Percentiles rank a stretch among this genome's conserved stretches.
Conservation (phyloP, 2,797 vertebrate species). For the Channa striata region DNA sequence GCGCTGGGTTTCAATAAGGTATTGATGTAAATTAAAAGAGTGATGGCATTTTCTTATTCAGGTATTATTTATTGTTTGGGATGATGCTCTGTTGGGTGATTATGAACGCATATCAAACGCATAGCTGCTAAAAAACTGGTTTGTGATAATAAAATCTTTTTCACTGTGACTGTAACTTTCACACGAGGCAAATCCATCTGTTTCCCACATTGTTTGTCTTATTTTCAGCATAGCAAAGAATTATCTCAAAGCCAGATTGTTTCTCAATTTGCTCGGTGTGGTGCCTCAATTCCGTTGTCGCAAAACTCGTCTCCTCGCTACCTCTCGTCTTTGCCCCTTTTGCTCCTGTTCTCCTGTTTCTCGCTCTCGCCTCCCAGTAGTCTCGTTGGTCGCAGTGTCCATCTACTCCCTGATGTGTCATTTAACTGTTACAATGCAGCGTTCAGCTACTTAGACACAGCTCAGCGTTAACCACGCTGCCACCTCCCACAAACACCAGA, state of each 20-base stretch:
- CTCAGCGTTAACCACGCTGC: constrained; percentile 15
- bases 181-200: background rate
- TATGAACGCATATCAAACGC: constrained; percentile 17
- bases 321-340: background rate
- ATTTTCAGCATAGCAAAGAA: background rate
- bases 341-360: background rate
- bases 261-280: background rate
- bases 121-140: constrained; percentile 4
- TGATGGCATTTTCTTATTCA: constrained; percentile 39
- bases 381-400: constrained; percentile 30
- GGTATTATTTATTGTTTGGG: constrained; percentile 20
- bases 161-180: background rate
- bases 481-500: constrained; percentile 23
- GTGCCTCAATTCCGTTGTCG: background rate
- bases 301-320: background rate
- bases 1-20: constrained; percentile 64
- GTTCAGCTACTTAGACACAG: constrained; percentile 45
- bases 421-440: constrained; percentile 38
- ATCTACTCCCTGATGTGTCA: constrained; percentile 15
- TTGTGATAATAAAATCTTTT: background rate
- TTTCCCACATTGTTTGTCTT: background rate
- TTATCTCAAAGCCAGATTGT: background rate
- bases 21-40: constrained; percentile 46
- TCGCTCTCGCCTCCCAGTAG: constrained; percentile 2
- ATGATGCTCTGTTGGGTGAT: constrained; percentile 9